phyloP scores from a whole-genome alignment of 1,140 invertebrate species.

The Bombus sibiricus region DNA sequence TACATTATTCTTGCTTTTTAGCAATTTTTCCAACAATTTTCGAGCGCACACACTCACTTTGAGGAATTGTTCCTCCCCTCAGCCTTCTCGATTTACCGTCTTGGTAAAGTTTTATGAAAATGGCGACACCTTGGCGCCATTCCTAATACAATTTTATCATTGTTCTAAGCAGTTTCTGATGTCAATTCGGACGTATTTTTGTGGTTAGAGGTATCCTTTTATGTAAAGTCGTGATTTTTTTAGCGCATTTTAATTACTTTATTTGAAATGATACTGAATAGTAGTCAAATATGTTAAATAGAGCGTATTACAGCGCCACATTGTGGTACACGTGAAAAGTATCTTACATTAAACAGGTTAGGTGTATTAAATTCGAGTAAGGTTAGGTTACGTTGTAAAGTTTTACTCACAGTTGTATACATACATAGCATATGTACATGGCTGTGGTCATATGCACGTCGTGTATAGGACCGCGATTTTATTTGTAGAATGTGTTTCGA shows the following conservation, averaged over 20 bases:
- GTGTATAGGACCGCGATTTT: too few species aligned
- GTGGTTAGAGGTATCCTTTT: not conserved
- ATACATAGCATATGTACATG: not conserved
- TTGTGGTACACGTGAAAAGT: constrained; percentile 23
- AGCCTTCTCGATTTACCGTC: constrained; percentile 72
- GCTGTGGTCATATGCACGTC: too few species aligned
- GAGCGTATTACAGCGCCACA: constrained; percentile 39
- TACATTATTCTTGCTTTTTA: constrained; percentile 72
- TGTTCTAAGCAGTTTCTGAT: not conserved
- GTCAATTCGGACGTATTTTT: not conserved
- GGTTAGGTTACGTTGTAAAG: constrained; percentile 34
- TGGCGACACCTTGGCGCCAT: constrained; percentile 77
- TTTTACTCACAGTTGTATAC: not conserved
- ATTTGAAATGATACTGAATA: not conserved
- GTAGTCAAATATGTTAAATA: constrained; percentile 36
- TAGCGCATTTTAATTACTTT: not conserved
- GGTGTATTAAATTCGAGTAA: constrained; percentile 12
- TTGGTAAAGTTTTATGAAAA: constrained; percentile 74
- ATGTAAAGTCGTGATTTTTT: not conserved
- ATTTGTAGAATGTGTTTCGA: not conserved
- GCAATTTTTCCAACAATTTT: constrained; percentile 54
- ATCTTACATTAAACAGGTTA: constrained; percentile 40
- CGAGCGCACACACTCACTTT: constrained; percentile 43
- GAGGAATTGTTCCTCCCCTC: constrained; percentile 58
- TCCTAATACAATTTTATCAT: constrained; percentile 54